Conservation (phyloP, 2,888 invertebrate species). For the Zonitis immaculata region DNA sequence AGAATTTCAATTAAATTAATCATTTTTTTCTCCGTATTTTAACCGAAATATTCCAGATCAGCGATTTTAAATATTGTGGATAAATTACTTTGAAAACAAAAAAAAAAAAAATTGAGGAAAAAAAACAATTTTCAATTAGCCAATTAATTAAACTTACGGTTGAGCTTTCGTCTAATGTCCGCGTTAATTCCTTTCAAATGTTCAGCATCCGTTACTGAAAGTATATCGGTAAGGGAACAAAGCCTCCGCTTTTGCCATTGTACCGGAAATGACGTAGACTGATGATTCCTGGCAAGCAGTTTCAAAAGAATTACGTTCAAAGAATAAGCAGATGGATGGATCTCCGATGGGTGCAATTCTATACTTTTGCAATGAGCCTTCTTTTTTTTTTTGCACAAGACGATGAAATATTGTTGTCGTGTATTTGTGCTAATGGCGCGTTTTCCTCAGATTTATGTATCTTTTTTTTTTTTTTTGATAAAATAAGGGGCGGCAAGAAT, state of each 20-base stretch:
- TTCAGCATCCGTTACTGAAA: constrained; percentile 29
- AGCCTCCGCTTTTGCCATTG: constrained; percentile 44
- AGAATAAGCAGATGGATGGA: constrained; percentile 48
- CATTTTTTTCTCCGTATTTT: constrained; percentile 30
- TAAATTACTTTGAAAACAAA: constrained; percentile 28
- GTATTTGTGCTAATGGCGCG: constrained; percentile 41
- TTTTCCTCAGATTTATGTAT: constrained; percentile 35
- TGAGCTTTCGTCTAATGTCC: constrained; percentile 38
- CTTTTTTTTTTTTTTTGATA: constrained; percentile 5
- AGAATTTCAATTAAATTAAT: constrained; percentile 33
- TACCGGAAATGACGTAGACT: constrained; percentile 50
- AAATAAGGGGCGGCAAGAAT: too few species aligned
- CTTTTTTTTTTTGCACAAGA: constrained; percentile 35
- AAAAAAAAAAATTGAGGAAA: constrained; percentile 17
- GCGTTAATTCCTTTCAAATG: constrained; percentile 42
- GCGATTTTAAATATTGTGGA: constrained; percentile 25
- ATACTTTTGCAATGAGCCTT: constrained; percentile 32
- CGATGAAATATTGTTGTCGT: constrained; percentile 41
- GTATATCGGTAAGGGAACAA: constrained; percentile 40
- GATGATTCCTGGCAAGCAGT: constrained; percentile 44
- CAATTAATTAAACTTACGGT: constrained; percentile 44
- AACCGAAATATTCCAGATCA: constrained; percentile 24
- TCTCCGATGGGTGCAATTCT: constrained; percentile 40
- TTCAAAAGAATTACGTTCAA: constrained; percentile 45
- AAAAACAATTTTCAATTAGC: constrained; percentile 44